Percentiles rank a stretch among this genome's conserved stretches.
Evolutionary conservation across 2,888 invertebrate genomes (phyloP).

Genomic region (Tineola bisselliella): DNA sequence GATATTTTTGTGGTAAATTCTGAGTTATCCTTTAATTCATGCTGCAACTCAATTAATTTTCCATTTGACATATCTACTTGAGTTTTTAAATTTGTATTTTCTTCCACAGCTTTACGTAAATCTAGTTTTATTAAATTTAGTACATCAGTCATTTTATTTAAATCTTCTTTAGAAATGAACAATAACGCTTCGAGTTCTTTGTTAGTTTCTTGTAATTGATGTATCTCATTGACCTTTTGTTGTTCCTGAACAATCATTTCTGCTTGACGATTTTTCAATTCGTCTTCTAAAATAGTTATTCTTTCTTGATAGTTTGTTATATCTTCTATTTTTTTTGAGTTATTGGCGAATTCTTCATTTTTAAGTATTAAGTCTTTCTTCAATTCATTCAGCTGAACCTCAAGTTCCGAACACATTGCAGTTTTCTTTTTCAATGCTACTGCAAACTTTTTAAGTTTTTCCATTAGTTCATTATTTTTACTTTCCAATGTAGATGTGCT

Average conservation of each 20-base stretch:
- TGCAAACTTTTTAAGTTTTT: constrained; percentile 82
- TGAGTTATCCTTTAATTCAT: constrained; percentile 48
- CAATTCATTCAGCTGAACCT: constrained; percentile 53
- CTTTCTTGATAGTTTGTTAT: constrained; percentile 12
- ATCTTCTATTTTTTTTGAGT: background rate
- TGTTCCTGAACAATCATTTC: constrained; percentile 14
- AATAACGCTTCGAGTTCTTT: background rate
- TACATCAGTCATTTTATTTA: background rate
- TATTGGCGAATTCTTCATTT: constrained; percentile 42
- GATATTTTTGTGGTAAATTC: constrained; percentile 49
- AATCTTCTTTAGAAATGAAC: background rate
- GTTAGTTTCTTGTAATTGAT: background rate
- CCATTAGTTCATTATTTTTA: constrained; percentile 75
- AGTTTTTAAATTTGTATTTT: constrained; percentile 31
- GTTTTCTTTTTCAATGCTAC: constrained; percentile 79
- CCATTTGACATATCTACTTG: constrained; percentile 46
- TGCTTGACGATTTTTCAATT: constrained; percentile 20
- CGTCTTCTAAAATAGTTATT: constrained; percentile 16
- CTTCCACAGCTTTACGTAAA: constrained; percentile 36
- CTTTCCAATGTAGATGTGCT: constrained; percentile 53
- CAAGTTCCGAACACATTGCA: constrained; percentile 71
- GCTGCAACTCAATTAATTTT: constrained; percentile 48
- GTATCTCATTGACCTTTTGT: background rate
- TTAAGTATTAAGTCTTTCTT: constrained; percentile 43
- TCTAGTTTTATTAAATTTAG: constrained; percentile 50